Evolutionary conservation across 2,797 vertebrate genomes (phyloP).

Genomic region (Orestias chungarensis): DNA sequence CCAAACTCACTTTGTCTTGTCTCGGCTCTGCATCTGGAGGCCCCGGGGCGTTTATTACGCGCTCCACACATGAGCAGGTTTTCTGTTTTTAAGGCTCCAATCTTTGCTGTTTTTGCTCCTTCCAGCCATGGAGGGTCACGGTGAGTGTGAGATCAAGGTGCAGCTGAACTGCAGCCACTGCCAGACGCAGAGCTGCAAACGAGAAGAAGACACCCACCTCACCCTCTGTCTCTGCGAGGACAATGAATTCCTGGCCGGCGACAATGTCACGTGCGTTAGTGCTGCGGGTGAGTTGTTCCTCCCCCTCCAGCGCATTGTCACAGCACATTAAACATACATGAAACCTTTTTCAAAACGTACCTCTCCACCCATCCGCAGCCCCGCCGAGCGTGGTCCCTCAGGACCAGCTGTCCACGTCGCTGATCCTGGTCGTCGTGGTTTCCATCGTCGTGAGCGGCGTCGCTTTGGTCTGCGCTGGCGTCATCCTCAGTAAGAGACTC

Average conservation of each 20-base stretch:
- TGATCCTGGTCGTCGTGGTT: conserved; percentile 85
- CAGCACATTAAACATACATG: background rate
- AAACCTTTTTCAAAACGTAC: background rate
- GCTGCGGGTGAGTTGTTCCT: conserved; percentile 52
- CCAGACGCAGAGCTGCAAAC: conserved; percentile 86
- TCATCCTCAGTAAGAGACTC: conserved; percentile 88
- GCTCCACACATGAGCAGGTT: background rate
- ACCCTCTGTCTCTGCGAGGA: conserved; percentile 86
- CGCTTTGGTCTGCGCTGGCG: conserved; percentile 84
- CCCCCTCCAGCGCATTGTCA: background rate
- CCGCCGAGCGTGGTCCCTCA: conserved; percentile 66
- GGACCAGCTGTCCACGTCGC: conserved; percentile 78
- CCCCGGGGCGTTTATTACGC: background rate
- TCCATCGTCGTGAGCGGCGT: conserved; percentile 83
- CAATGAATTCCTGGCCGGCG: conserved; percentile 81
- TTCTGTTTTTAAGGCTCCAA: background rate
- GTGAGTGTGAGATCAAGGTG: conserved; percentile 89
- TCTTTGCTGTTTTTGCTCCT: conserved; percentile 10
- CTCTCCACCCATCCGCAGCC: conserved; percentile 48
- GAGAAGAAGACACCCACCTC: conserved; percentile 78
- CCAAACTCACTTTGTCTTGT: background rate
- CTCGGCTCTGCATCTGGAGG: background rate
- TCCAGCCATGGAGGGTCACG: conserved; percentile 88
- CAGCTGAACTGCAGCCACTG: conserved; percentile 91
- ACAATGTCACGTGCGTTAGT: conserved; percentile 87